These are phyloP conservation scores for Sesamia inferens DNA, from an alignment of 2,888 invertebrate genomes.

Conservation along the genomic window DNA sequence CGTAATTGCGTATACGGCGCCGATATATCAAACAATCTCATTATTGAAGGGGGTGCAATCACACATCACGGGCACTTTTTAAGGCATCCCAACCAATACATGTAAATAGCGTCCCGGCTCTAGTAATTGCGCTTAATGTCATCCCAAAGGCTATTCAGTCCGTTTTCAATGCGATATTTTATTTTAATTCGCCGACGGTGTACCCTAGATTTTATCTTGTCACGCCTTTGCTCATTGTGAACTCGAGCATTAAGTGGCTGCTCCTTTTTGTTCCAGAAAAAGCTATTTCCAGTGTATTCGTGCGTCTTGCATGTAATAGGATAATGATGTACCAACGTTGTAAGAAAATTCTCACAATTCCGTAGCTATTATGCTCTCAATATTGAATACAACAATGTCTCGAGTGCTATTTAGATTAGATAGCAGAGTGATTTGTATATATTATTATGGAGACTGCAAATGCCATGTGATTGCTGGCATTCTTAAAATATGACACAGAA, in stretches of 20 bases:
- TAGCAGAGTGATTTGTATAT: constrained; percentile 36
- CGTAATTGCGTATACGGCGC: constrained; percentile 77
- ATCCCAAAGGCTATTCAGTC: constrained; percentile 85
- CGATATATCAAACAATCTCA: constrained; percentile 80
- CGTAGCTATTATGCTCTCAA: constrained; percentile 25
- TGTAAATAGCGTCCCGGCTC: constrained; percentile 77
- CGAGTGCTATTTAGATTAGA: constrained; percentile 43
- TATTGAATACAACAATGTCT: constrained; percentile 39
- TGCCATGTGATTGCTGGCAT: constrained; percentile 43
- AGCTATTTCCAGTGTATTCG: constrained; percentile 74
- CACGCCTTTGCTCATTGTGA: constrained; percentile 85
- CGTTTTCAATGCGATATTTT: constrained; percentile 85
- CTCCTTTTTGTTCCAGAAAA: constrained; percentile 79
- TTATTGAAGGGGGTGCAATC: constrained; percentile 73
- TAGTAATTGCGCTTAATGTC: constrained; percentile 86
- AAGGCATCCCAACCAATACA: constrained; percentile 71
- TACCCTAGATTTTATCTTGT: constrained; percentile 87
- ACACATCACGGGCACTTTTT: constrained; percentile 72
- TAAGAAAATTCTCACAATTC: constrained; percentile 63
- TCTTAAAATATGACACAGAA: constrained; percentile 49
- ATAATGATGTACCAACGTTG: constrained; percentile 71
- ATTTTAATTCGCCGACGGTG: constrained; percentile 83
- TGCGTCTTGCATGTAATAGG: constrained; percentile 75
- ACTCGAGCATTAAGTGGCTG: constrained; percentile 77
- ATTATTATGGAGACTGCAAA: constrained; percentile 31